phyloP scores from a whole-genome alignment of 1,140 invertebrate species.

The Fopius arisanus region DNA sequence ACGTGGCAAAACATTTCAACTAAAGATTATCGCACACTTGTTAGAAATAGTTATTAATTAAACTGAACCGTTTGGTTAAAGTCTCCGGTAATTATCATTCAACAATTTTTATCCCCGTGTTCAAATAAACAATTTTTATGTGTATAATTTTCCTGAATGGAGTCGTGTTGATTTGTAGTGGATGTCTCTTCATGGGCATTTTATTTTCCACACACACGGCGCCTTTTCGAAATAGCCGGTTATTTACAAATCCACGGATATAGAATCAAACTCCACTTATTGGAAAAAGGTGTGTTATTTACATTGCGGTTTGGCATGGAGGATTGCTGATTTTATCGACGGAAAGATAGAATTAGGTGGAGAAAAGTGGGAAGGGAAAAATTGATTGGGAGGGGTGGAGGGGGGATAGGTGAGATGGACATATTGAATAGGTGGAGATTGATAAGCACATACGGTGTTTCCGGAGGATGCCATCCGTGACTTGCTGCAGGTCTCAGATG shows the following conservation, averaged over 20 bases:
- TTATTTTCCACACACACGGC: background rate
- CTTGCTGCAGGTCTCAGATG: background rate
- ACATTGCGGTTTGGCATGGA: background rate
- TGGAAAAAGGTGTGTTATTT: background rate
- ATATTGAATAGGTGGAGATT: conserved; percentile 26
- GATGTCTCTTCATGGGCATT: background rate
- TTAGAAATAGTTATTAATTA: too few relatives aligned
- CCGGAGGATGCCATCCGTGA: conserved; percentile 50
- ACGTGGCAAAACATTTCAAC: too few relatives aligned
- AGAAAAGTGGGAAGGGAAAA: background rate
- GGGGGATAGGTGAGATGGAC: conserved; percentile 10
- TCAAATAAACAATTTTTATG: too few relatives aligned
- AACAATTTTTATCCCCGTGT: too few relatives aligned
- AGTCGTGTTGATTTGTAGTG: background rate
- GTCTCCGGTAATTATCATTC: too few relatives aligned
- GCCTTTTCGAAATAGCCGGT: background rate
- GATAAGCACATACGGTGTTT: conserved; percentile 45
- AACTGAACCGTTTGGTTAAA: too few relatives aligned
- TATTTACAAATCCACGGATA: background rate
- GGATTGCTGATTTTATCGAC: conserved; percentile 2
- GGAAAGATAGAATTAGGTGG: conserved; percentile 3
- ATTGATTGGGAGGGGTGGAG: background rate
- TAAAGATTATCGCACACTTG: too few relatives aligned
- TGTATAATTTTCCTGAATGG: background rate
- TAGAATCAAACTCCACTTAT: background rate